These are phyloP conservation scores for Zootermopsis nevadensis DNA, from an alignment of 2,888 invertebrate genomes.

Conservation along the genomic window DNA sequence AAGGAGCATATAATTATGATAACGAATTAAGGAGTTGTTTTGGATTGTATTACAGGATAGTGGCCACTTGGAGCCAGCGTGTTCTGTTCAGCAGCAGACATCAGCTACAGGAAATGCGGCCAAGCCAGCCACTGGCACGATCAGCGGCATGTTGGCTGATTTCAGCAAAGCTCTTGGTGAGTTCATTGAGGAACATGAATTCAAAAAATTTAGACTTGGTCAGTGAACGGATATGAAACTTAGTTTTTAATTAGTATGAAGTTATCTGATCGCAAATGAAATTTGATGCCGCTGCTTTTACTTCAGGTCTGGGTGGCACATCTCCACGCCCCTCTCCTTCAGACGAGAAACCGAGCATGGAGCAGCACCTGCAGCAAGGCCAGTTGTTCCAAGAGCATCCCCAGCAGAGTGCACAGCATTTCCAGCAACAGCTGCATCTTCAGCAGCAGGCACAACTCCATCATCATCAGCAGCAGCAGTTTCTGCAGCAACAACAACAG, in stretches of 20 bases:
- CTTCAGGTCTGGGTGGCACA: slow-evolving; percentile 59
- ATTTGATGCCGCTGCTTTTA: too few relatives aligned
- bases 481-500: slow-evolving; percentile 46
- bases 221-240: neutral
- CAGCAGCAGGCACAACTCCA: slow-evolving; percentile 53
- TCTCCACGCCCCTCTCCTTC: slow-evolving; percentile 60
- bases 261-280: too few relatives aligned
- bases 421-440: slow-evolving; percentile 49
- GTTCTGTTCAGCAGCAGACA: slow-evolving; percentile 58
- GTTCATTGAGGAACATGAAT: slow-evolving; percentile 22
- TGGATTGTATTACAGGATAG: slow-evolving; percentile 6
- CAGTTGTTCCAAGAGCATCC: slow-evolving; percentile 40
- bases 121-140: slow-evolving; percentile 58
- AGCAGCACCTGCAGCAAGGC: slow-evolving; percentile 54
- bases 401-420: slow-evolving; percentile 51
- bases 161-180: slow-evolving; percentile 64
- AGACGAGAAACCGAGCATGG: slow-evolving; percentile 58
- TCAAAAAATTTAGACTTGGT: slow-evolving; percentile 35
- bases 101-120: slow-evolving; percentile 45
- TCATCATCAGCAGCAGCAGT: slow-evolving; percentile 52
- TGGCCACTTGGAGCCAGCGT: neutral
- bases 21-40: too few relatives aligned
- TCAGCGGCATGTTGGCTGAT: slow-evolving; percentile 64
- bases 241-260: neutral
- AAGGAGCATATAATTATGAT: too few relatives aligned